phyloP scores from a whole-genome alignment of 2,797 vertebrate species.

The Setipinna tenuifilis region DNA sequence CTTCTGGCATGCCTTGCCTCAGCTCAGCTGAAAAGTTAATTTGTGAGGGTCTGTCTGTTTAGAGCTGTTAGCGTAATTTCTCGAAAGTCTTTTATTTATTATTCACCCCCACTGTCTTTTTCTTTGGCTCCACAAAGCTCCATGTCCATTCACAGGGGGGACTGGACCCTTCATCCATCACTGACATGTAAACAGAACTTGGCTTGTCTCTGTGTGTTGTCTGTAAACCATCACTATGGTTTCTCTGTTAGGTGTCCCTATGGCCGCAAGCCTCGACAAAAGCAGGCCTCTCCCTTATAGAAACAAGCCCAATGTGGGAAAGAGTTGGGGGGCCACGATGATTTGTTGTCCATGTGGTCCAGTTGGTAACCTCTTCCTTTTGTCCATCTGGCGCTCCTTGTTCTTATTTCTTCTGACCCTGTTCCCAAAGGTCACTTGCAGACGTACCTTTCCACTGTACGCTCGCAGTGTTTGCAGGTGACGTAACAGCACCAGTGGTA shows the following conservation, averaged over 20 bases:
- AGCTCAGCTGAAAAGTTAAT: background rate
- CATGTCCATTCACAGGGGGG: background rate
- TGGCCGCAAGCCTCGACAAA: conserved; percentile 5
- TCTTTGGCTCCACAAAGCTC: background rate
- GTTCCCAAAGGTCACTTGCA: conserved; percentile 66
- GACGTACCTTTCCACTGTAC: conserved; percentile 70
- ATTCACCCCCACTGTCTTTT: background rate
- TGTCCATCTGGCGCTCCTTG: background rate
- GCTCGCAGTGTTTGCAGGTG: conserved; percentile 73
- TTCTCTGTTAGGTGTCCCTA: conserved; percentile 27
- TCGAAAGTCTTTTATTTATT: background rate
- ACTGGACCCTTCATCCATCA: background rate
- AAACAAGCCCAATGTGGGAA: background rate
- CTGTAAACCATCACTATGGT: background rate
- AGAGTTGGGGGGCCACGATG: background rate
- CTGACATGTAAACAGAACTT: background rate
- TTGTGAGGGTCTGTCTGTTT: background rate
- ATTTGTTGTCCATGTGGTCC: background rate
- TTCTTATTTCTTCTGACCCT: conserved; percentile 31
- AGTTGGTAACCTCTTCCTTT: background rate
- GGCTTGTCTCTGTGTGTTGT: conserved; percentile 10
- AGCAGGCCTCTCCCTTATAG: conserved; percentile 29
- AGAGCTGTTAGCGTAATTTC: background rate
- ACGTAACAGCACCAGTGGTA: conserved; percentile 83
- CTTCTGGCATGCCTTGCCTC: background rate